Conservation (phyloP, 1,140 invertebrate species). For the Aporrectodea caliginosa region DNA sequence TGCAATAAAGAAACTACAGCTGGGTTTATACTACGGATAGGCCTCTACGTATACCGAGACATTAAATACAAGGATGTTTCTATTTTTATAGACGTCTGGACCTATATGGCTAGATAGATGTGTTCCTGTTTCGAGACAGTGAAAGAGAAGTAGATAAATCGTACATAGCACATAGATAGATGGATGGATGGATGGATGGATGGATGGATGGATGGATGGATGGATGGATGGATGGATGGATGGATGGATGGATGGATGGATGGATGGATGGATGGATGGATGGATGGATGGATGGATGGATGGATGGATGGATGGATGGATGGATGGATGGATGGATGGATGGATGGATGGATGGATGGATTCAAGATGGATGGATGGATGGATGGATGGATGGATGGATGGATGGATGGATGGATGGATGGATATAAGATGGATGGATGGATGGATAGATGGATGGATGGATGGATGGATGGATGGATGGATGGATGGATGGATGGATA, state of each 20-base stretch:
- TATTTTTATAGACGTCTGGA: too few species aligned
- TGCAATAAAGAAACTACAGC: too few species aligned
- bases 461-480: constrained; percentile 6
- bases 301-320: constrained; percentile 4
- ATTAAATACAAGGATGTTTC: too few species aligned
- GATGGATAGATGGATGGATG: too few species aligned
- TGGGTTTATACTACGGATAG: too few species aligned
- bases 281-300: constrained; percentile 6
- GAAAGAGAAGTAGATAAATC: not conserved
- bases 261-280: constrained; percentile 6
- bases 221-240: constrained; percentile 6
- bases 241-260: constrained; percentile 6
- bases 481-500: constrained; percentile 6
- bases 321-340: constrained; percentile 6
- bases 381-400: constrained; percentile 6
- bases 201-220: not conserved
- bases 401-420: constrained; percentile 6
- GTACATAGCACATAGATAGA: not conserved
- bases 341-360: too few species aligned
- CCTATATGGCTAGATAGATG: not conserved
- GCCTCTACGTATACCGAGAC: too few species aligned
- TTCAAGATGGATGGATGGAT: too few species aligned
- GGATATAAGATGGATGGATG: too few species aligned
- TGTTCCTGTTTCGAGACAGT: not conserved
- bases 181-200: not conserved